phyloP scores from a whole-genome alignment of 2,888 invertebrate genomes.

The Phengaris arion region DNA sequence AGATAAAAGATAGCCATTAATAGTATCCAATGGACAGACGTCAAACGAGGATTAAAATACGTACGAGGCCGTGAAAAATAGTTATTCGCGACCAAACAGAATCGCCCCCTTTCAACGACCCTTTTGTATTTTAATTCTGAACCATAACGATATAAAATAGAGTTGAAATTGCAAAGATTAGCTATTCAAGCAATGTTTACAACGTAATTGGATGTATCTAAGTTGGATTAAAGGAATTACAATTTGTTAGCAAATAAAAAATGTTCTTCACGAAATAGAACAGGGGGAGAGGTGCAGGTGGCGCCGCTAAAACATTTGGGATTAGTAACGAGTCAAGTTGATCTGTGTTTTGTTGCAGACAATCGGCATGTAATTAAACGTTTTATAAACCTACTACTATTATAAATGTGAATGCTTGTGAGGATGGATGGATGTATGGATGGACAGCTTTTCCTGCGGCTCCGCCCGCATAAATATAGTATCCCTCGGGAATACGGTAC shows the following conservation, averaged over 20 bases:
- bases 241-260: constrained; percentile 75
- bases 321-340: constrained; percentile 50
- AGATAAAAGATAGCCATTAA: constrained; percentile 59
- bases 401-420: too few species aligned
- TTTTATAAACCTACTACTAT: neutral
- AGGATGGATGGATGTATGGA: too few species aligned
- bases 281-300: constrained; percentile 69
- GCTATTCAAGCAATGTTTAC: constrained; percentile 51
- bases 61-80: constrained; percentile 74
- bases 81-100: constrained; percentile 59
- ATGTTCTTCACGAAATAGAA: constrained; percentile 48
- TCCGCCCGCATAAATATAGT: too few species aligned
- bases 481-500: too few species aligned
- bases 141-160: constrained; percentile 39
- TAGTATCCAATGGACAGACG: constrained; percentile 65
- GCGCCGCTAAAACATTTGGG: constrained; percentile 50
- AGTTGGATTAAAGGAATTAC: constrained; percentile 77
- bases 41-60: constrained; percentile 73
- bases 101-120: constrained; percentile 54
- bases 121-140: constrained; percentile 40
- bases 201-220: constrained; percentile 75
- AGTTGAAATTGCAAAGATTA: constrained; percentile 33
- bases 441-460: too few species aligned
- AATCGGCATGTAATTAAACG: constrained; percentile 31
- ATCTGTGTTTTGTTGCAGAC: constrained; percentile 38